Base-by-base conservation (phyloP, 2,113 vertebrate genomes). In the Nerophis lumbriciformis region DNA sequence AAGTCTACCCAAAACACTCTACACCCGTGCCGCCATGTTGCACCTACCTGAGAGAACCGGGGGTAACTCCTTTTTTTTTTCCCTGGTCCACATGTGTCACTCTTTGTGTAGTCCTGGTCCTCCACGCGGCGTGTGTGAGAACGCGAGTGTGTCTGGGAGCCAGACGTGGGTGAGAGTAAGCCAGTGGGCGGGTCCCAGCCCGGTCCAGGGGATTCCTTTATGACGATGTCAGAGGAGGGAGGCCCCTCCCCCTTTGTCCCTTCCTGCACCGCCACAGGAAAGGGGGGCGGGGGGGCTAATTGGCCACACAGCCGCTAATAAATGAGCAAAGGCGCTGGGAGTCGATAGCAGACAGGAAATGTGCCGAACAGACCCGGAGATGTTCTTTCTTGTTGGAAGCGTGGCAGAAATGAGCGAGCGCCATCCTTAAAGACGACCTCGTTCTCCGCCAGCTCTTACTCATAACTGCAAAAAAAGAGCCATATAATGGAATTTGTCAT, bases 151-250 rank as follows among this genome's bases (percentile, higher is more conserved):
- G 87, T 88, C 90, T 88, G 87, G 84, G 80, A 89, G 85, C 88
- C 89, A 90, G 90, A 90, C 88, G 57, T 45, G 87, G 79, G 82
- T 88, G 83, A 87, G 83, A 88, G 86, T 87, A 83, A 87, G 81
- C 67, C 73, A 83, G 88, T 73, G 71, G 83, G 85, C 82, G 84
- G 84, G 66, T 50, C 79, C 67, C 38, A 71, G 48, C 66, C 68
- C 69, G 49, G 82, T 57, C 70, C 76, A 87, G 90, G 90, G 90
- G 89, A 92, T 91, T 90, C 90, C 90, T 90, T 87, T 88, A 88
- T 90, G 87, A 89, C 84, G 84, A 89, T 86, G 87, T 91, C 89
- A 90, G 88, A 87, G 77, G 68, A 77, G 69, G 76, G 60, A 65
- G 71, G 84, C 79, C 81, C 85, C 85, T 87, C 86, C 84, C 78